phyloP scores from a whole-genome alignment of 2,797 vertebrate genomes.

The Epinephelus awoara region DNA sequence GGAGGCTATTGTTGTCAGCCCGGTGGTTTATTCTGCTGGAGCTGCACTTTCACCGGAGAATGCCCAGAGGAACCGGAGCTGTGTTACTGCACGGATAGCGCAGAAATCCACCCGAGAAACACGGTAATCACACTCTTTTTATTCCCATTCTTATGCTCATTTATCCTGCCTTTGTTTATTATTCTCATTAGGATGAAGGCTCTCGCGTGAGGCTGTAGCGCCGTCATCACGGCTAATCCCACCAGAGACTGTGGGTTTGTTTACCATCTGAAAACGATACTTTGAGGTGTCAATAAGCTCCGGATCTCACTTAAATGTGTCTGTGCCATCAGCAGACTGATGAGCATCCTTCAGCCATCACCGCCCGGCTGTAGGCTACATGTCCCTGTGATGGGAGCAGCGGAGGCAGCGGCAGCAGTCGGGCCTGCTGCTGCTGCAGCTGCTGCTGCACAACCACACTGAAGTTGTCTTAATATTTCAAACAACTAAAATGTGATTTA shows the following conservation, averaged over 20 bases:
- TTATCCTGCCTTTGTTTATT: conserved; percentile 1
- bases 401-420: conserved; percentile 12
- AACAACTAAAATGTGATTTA: neutral
- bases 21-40: conserved; percentile 50
- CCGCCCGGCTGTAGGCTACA: neutral
- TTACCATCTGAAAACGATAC: conserved; percentile 4
- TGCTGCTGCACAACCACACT: neutral
- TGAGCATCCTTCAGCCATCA: conserved; percentile 9
- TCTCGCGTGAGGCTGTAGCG: conserved; percentile 26
- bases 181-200: conserved; percentile 34
- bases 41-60: conserved; percentile 61
- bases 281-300: neutral
- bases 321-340: neutral
- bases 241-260: conserved; percentile 13
- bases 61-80: conserved; percentile 61
- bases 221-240: neutral
- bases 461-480: neutral
- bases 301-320: neutral
- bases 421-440: conserved; percentile 22
- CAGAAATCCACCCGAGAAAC: conserved; percentile 46
- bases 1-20: conserved; percentile 70
- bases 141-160: neutral
- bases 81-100: conserved; percentile 63
- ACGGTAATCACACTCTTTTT: conserved; percentile 53
- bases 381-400: conserved; percentile 6